Evolutionary conservation across 2,888 invertebrate genomes (phyloP), one percentile per base, ranked within the genome.

Genomic region (Caenorhabditis parvicauda): DNA sequence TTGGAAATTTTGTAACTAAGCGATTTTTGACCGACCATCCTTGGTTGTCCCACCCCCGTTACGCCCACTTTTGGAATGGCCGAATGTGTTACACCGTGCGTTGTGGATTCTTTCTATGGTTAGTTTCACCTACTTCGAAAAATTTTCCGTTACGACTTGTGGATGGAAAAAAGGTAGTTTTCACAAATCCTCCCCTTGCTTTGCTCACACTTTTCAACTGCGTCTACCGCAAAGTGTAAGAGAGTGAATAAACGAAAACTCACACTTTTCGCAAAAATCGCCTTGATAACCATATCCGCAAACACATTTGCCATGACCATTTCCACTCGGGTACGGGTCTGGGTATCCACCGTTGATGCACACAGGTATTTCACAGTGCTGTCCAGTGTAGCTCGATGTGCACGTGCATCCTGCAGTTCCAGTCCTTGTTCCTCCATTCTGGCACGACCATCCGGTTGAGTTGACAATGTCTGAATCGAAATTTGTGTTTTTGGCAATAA

Each of bases 271-370:
- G 35, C 69, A 69, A 50, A 64, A 64, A 24, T 42, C 49, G 58
- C 69, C 69, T 5, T 35, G 22, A 9, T 61, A 55, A 14, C 69
- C 69, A 21, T 59, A 62, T 25, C 53, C 56, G 51, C 69, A 69
- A 27, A 57, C 25, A 38, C 69, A 69, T 47, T 59, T 50, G 22
- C 66, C 59, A 28, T 47, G 55, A n/a, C 64, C 64, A n/a, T 54
- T 54, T 45, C 64, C 64, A 24, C 59, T 63, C 25, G 64, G 64
- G 53, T 59, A 64, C 17, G 55, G 43, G 47, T 69, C 69, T 12
- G 47, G 43, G 7, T 47, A 56, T 46, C 67, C 69, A 37, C 62
- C 64, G 37, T 69, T 66, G 27, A 55, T 39, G 51, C 69, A 69
- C 9, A 54, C 41, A 46, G 69, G 69, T 21, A 56, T 46, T 42